Percentiles rank a stretch among this genome's conserved stretches.
These are phyloP conservation scores for Drosophila teissieri DNA, from an alignment of 1,140 invertebrate genomes.

Conservation along the genomic window DNA sequence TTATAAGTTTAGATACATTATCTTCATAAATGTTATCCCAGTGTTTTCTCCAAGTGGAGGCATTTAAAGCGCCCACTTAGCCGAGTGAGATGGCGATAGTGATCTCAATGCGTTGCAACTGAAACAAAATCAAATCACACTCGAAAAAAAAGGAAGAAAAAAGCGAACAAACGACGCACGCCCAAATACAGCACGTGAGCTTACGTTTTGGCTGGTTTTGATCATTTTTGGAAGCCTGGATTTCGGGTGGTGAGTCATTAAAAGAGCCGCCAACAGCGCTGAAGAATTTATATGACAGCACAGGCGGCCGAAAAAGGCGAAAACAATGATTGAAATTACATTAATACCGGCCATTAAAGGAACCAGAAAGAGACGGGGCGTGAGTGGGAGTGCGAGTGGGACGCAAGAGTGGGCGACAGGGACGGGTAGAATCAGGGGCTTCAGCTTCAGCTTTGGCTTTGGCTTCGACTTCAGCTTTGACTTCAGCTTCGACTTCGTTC, in stretches of 20 bases:
- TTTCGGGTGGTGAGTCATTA: conserved; percentile 73
- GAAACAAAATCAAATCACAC: conserved; percentile 56
- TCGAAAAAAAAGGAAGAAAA: conserved; percentile 32
- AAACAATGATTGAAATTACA: conserved; percentile 70
- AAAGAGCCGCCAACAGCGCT: conserved; percentile 56
- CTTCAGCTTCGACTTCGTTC: conserved; percentile 26
- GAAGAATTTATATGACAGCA: conserved; percentile 73
- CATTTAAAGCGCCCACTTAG: conserved; percentile 62
- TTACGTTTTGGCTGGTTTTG: conserved; percentile 21
- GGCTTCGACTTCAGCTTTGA: background rate
- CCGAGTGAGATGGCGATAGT: conserved; percentile 30
- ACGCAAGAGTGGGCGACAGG: background rate
- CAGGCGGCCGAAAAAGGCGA: conserved; percentile 60
- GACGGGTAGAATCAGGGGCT: conserved; percentile 6
- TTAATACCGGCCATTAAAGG: conserved; percentile 48
- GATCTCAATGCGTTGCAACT: conserved; percentile 42
- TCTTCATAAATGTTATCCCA: too few species aligned
- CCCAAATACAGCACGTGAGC: conserved; percentile 52
- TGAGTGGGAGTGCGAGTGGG: conserved; percentile 38
- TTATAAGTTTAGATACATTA: too few species aligned
- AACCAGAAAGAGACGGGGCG: background rate
- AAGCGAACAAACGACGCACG: background rate
- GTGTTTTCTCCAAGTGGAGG: conserved; percentile 6
- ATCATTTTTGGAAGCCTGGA: conserved; percentile 31
- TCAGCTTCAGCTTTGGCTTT: background rate